phyloP scores from a whole-genome alignment of 2,113 vertebrate species.

The Syngnathus floridae region DNA sequence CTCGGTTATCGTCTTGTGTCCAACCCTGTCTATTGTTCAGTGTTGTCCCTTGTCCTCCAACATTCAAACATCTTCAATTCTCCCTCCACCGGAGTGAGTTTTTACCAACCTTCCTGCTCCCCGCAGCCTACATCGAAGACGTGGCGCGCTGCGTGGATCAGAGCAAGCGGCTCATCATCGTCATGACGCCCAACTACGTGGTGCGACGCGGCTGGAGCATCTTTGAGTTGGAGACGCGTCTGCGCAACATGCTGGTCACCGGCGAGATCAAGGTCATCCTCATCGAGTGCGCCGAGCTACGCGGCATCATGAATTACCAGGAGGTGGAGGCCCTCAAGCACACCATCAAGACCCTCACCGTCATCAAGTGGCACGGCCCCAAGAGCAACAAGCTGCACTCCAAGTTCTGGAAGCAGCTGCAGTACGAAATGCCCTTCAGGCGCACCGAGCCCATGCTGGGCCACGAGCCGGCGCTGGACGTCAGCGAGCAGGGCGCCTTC shows the following conservation, averaged over 20 bases:
- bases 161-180: slow-evolving; percentile 96
- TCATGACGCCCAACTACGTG: slow-evolving; percentile 97
- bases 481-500: slow-evolving; percentile 94
- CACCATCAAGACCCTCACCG: slow-evolving; percentile 93
- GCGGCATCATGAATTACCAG: slow-evolving; percentile 99
- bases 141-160: slow-evolving; percentile 97
- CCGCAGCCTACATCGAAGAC: slow-evolving; percentile 94
- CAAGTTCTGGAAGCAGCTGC: slow-evolving; percentile 99
- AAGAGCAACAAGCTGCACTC: slow-evolving; percentile 98
- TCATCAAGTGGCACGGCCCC: slow-evolving; percentile 95
- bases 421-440: slow-evolving; percentile 98
- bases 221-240: slow-evolving; percentile 96
- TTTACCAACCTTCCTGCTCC: slow-evolving; percentile 14
- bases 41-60: slow-evolving; percentile 16
- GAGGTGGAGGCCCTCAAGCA: slow-evolving; percentile 97
- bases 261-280: slow-evolving; percentile 98
- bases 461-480: slow-evolving; percentile 90
- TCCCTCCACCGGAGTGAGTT: neutral
- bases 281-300: slow-evolving; percentile 94
- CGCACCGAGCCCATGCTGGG: slow-evolving; percentile 90
- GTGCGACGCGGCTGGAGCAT: slow-evolving; percentile 98
- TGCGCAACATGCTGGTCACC: slow-evolving; percentile 92
- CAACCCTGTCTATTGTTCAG: slow-evolving; percentile 23
- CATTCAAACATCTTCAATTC: neutral
- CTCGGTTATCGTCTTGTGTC: slow-evolving; percentile 37